A percentile compares a stretch with the other conserved stretches of the same genome.
Evolutionary conservation across 2,888 invertebrate species (phyloP).

Genomic region (Sylvicola fuscatus): DNA sequence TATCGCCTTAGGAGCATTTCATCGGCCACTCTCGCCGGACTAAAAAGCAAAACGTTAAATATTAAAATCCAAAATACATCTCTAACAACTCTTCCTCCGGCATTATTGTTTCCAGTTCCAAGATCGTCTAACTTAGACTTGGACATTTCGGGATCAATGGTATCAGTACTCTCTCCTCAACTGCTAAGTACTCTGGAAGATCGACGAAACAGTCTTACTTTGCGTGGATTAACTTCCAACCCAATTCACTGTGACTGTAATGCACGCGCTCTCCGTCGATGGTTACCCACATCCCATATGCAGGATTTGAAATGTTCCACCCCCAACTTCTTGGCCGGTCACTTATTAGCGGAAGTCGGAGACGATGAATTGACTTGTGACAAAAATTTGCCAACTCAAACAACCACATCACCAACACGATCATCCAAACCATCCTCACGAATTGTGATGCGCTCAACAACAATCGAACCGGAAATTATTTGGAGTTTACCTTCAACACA

Average conservation of each 20-base stretch:
- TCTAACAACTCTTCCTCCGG: constrained; percentile 53
- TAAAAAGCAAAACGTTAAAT: constrained; percentile 47
- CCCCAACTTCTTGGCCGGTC: constrained; percentile 48
- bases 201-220: constrained; percentile 48
- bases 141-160: constrained; percentile 57
- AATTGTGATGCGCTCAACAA: constrained; percentile 33
- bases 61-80: constrained; percentile 69
- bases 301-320: constrained; percentile 40
- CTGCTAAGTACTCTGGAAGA: constrained; percentile 65
- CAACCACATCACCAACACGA: constrained; percentile 15
- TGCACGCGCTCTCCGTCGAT: constrained; percentile 54
- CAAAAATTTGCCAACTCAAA: constrained; percentile 13
- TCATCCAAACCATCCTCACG: constrained; percentile 26
- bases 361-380: constrained; percentile 72
- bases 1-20: constrained; percentile 53
- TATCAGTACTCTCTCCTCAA: constrained; percentile 56
- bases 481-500: constrained; percentile 68
- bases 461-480: constrained; percentile 69
- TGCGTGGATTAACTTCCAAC: constrained; percentile 55
- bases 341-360: constrained; percentile 49
- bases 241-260: constrained; percentile 76
- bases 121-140: constrained; percentile 61
- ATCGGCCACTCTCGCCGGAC: constrained; percentile 64
- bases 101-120: constrained; percentile 69
- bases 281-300: constrained; percentile 47